Evolutionary conservation across 2,888 invertebrate genomes (phyloP), one percentile per base, ranked within the genome.

Genomic region (Hirtodrosophila trivittata): DNA sequence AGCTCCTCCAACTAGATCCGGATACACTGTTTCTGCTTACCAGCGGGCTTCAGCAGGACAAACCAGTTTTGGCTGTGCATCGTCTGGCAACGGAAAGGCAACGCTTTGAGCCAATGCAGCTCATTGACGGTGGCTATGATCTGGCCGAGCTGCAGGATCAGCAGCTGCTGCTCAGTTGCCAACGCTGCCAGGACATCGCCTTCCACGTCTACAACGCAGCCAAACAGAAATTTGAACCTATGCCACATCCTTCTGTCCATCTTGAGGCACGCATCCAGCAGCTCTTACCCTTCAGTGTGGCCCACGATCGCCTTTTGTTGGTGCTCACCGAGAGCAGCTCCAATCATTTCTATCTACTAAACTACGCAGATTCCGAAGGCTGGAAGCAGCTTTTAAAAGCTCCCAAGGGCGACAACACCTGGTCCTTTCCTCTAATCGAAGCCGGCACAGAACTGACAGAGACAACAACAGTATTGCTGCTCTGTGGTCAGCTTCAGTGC

Each of bases 51-150:
- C 30, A 67, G 1, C 51, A 54, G 1, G 81, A 88, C 16, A 74
- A 82, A 47, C 82, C 87, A 0, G 75, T 66, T 1, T 32, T 89
- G 37, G 81, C 80, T 3, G 73, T 90, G 10, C 88, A 89, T 59
- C 69, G 55, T 1, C 62, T 82, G 5, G 55, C 71, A 1, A n/a
- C 13, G 0, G 2, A 3, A 0, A 65, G 26, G 0, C 76, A 83
- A 6, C 63, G 76, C 12, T 89, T 89, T 25, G 75, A 77, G 14
- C 43, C 83, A 3, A 52, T 71, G 1, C 89, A 90, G 59, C 57
- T 72, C n/a, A 87, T 89, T 25, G 77, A 73, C 16, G 90, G 90
- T 0, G 84, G 87, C 54, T 90, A 81, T 45, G 88, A 90, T 59
- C 63, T 89, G 5, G 85, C 84, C 10, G 87, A 87, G 52, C 6